Conservation (phyloP, 2,888 invertebrate genomes). For the Sesamia inferens region DNA sequence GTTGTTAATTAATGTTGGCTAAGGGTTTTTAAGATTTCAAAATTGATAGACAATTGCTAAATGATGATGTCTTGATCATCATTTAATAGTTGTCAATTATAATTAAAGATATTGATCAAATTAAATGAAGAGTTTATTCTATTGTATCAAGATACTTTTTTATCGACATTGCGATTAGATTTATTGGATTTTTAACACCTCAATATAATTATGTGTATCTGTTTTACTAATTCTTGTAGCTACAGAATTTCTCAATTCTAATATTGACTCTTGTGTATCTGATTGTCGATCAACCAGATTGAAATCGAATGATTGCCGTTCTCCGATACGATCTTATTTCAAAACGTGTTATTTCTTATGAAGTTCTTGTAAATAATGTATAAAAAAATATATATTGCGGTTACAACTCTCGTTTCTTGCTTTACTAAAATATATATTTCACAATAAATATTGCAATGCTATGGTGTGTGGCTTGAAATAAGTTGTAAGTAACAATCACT, state of each 20-base stretch:
- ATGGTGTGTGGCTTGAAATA: conserved; percentile 47
- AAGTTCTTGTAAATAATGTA: conserved; percentile 48
- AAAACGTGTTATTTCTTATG: conserved; percentile 50
- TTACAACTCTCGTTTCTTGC: conserved; percentile 40
- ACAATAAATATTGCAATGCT: conserved; percentile 40
- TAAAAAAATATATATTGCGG: conserved; percentile 44
- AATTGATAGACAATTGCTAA: conserved; percentile 1
- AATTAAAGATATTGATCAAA: conserved; percentile 34
- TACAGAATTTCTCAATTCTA: conserved; percentile 43
- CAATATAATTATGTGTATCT: conserved; percentile 46
- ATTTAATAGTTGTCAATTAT: not conserved
- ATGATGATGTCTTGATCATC: not conserved
- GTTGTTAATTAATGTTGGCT: conserved; percentile 41
- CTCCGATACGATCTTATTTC: conserved; percentile 48
- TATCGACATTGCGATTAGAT: conserved; percentile 43
- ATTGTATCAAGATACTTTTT: conserved; percentile 38
- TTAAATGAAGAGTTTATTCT: conserved; percentile 36
- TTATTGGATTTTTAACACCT: conserved; percentile 55
- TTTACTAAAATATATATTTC: conserved; percentile 43
- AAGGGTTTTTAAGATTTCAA: conserved; percentile 15
- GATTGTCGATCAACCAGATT: conserved; percentile 47
- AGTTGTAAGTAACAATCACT: conserved; percentile 40
- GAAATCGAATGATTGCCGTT: conserved; percentile 43
- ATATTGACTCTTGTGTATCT: conserved; percentile 45
- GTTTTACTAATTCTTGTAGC: conserved; percentile 29